Base-by-base conservation (phyloP, 1,140 invertebrate genomes). In the Magallana gigas region DNA sequence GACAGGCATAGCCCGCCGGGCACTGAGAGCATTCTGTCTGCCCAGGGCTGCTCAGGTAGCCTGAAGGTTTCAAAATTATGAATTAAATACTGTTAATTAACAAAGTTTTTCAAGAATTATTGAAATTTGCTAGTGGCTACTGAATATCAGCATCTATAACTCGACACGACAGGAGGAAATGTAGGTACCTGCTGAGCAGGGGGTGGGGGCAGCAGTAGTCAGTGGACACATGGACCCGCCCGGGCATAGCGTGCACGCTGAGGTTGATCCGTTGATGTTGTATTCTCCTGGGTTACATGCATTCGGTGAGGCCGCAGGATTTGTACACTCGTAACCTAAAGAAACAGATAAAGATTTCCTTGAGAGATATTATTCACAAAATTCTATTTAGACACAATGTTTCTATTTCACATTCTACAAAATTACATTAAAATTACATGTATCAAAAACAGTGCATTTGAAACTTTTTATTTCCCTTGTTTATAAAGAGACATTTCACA, bases 1-100 rank as follows among this genome's bases (percentile, higher is more conserved):
- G 92, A 89, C 93, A 93, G 11, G 71, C 89, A 81, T 91, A 93
- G 8, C 93, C 93, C 11, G 86, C 85, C 29, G 92, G 92, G 89
- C 93, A 93, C 56, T 87, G 84, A 2, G 84, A 90, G 85, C 93
- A 93, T 1, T 85, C 62, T 14, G 89, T 91, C 2, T 88, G 84
- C 18, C 93, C 93, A 23, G 91, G 88, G 16, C 81, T 76, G 85
- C 92, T 92, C 23, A 85, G 80, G 71, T 89, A 90, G 8, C 89
- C 88, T 90, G 36, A 48, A 48, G 36, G 36, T 48, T 48, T 48
- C 5, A 48, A 48, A 48, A 48, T 48, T 5, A 48, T 48, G 2
- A 48, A 48, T 23, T 23, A 23, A 23, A 23, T 23, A 23, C 23
- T 23, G 23, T 23, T 23, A 23, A 23, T 23, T 23, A 23, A 23